These are phyloP conservation scores for Charaxes varanes DNA, from an alignment of 1,140 invertebrate genomes.

Conservation along the genomic window DNA sequence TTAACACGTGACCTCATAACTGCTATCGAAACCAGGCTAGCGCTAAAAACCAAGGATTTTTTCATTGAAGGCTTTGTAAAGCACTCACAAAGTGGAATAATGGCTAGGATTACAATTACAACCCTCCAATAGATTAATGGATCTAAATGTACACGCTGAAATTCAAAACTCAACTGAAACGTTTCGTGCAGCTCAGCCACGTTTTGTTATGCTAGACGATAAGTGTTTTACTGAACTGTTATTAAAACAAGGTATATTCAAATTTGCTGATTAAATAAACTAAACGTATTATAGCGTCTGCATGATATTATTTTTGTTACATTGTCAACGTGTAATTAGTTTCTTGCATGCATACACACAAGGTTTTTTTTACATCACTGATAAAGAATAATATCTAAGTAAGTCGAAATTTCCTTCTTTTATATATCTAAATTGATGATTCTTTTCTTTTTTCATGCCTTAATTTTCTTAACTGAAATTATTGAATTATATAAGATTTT, in stretches of 20 bases:
- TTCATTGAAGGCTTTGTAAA: slow-evolving; percentile 38
- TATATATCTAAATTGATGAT: no score
- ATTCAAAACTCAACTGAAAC: no score
- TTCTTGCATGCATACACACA: no score
- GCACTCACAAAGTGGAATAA: slow-evolving; percentile 21
- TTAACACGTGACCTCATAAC: slow-evolving; percentile 9
- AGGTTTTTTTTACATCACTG: no score
- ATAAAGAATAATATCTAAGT: no score
- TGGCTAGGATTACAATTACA: slow-evolving; percentile 25
- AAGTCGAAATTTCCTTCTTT: no score
- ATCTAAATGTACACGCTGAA: slow-evolving; percentile 5
- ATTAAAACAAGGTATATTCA: slow-evolving; percentile 7
- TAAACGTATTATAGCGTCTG: no score
- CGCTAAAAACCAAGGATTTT: slow-evolving; percentile 33
- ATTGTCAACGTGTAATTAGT: no score
- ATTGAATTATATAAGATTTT: no score
- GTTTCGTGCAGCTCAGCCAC: slow-evolving; percentile 18
- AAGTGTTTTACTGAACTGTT: slow-evolving; percentile 10
- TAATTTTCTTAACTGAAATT: no score
- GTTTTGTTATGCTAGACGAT: slow-evolving; percentile 12
- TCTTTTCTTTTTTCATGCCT: no score
- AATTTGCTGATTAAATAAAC: slow-evolving; percentile 4
- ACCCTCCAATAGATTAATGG: slow-evolving; percentile 6
- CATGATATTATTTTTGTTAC: not conserved
- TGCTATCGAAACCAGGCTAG: slow-evolving; percentile 5